Evolutionary conservation across 2,797 vertebrate genomes (phyloP).

Genomic region (Alosa sapidissima): DNA sequence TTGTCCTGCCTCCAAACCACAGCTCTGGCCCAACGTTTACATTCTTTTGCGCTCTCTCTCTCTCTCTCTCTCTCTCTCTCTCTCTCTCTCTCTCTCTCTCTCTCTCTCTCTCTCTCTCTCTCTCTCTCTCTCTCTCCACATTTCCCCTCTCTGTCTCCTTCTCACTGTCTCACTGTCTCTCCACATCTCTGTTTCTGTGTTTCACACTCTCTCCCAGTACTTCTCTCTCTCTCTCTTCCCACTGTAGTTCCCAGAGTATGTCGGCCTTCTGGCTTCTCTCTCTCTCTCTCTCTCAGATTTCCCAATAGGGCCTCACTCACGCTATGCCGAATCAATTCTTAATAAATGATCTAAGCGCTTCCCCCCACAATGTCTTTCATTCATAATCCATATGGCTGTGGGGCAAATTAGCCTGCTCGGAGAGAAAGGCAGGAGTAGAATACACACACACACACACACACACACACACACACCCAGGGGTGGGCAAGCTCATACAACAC

Average conservation of each 20-base stretch:
- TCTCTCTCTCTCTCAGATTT: constrained; percentile 44
- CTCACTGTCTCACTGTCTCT: neutral
- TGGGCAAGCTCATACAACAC: constrained; percentile 39
- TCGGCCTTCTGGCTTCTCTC: neutral
- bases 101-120: neutral
- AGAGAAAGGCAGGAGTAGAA: constrained; percentile 56
- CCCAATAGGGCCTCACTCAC: constrained; percentile 19
- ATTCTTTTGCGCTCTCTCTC: neutral
- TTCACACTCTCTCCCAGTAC: too few relatives aligned
- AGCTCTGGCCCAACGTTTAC: neutral
- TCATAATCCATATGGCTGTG: constrained; percentile 61
- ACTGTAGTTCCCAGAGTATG: too few relatives aligned
- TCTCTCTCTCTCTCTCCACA: neutral
- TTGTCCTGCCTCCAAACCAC: neutral
- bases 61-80: neutral
- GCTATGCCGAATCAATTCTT: constrained; percentile 63
- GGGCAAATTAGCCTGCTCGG: constrained; percentile 64
- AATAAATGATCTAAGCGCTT: constrained; percentile 65
- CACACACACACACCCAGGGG: constrained; percentile 1
- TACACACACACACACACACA: neutral
- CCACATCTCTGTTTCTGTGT: too few relatives aligned
- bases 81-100: neutral
- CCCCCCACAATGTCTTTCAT: constrained; percentile 61
- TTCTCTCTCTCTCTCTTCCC: constrained; percentile 32
- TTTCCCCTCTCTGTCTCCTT: neutral